Evolutionary conservation across 2,888 invertebrate species (phyloP).

Genomic region (Microctonus hyperodae): DNA sequence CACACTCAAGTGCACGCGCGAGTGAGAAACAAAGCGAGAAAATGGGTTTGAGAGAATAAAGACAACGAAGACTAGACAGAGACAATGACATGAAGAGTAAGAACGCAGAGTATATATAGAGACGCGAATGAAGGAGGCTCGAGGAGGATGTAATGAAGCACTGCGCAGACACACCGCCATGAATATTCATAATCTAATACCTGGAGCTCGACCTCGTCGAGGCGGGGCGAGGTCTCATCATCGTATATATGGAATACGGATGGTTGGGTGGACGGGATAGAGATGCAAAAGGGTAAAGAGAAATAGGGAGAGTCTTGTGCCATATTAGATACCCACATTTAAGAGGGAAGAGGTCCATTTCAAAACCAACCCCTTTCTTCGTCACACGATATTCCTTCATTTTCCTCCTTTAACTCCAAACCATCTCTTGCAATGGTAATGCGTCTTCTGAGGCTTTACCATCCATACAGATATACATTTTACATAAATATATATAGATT

Average conservation of each 20-base stretch:
- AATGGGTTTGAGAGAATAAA: conserved; percentile 26
- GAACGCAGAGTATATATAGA: conserved; percentile 26
- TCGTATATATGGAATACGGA: conserved; percentile 46
- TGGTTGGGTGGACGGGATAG: conserved; percentile 31
- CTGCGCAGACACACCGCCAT: conserved; percentile 62
- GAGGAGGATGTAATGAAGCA: conserved; percentile 62
- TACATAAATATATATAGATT: neutral
- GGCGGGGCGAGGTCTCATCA: conserved; percentile 57
- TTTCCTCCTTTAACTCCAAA: conserved; percentile 10
- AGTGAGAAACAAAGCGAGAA: neutral
- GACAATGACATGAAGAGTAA: neutral
- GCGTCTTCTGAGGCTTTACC: conserved; percentile 9
- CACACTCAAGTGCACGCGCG: conserved; percentile 4
- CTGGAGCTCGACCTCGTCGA: conserved; percentile 59
- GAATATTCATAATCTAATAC: conserved; percentile 64
- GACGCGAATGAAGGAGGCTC: conserved; percentile 37
- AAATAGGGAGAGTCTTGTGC: conserved; percentile 34
- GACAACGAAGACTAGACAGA: conserved; percentile 5
- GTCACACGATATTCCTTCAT: conserved; percentile 32
- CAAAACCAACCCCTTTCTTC: conserved; percentile 30
- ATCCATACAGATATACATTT: neutral
- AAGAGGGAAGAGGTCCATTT: conserved; percentile 15
- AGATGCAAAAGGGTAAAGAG: conserved; percentile 61
- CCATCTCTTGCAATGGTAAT: conserved; percentile 7
- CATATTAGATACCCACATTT: conserved; percentile 1